Evolutionary conservation across 2,888 invertebrate species (phyloP), one percentile per base, ranked within the genome.

Genomic region (Muschampia plurimacula): DNA sequence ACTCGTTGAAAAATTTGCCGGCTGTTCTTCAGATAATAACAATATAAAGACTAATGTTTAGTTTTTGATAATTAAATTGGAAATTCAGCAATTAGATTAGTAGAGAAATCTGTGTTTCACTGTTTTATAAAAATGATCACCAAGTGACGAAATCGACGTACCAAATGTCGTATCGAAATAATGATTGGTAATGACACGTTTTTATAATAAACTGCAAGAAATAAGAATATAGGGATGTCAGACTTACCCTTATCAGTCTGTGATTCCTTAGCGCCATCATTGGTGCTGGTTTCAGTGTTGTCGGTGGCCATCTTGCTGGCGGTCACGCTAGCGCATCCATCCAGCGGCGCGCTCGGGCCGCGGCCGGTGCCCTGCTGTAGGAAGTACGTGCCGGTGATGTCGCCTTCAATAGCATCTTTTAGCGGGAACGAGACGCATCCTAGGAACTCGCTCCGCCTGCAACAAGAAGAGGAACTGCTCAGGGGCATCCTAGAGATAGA

Each of bases 371-470:
- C 81, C 79, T 84, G 83, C 84, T 97, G 96, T 82, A 97, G 95
- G 88, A 96, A 96, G 92, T 96, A 97, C 81, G 96, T 96, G 82
- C 97, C 97, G 82, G 93, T 83, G 83, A 91, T 86, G 85, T 95
- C 95, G 94, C 95, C 96, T 96, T 96, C 96, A 92, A 96, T 95
- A 81, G 97, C 96, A 95, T 97, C 96, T 92, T 96, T 96, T 83
- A 98, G 95, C 82, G 97, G 97, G 94, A 98, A 97, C 91, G 98
- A 98, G 96, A 97, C 97, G 92, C 98, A 98, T 95, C 98, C 98
- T 93, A 98, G 95, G 92, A 98, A 97, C 94, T 98, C 98, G 95
- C 98, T 98, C 95, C 97, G 96, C 95, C 98, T 98, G 96, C 15
- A 96, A 97, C 89, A 94, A 93, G 72, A 77, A 52, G 76, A 57